phyloP scores from a whole-genome alignment of 2,113 vertebrate species.

The Rhinoderma darwinii region DNA sequence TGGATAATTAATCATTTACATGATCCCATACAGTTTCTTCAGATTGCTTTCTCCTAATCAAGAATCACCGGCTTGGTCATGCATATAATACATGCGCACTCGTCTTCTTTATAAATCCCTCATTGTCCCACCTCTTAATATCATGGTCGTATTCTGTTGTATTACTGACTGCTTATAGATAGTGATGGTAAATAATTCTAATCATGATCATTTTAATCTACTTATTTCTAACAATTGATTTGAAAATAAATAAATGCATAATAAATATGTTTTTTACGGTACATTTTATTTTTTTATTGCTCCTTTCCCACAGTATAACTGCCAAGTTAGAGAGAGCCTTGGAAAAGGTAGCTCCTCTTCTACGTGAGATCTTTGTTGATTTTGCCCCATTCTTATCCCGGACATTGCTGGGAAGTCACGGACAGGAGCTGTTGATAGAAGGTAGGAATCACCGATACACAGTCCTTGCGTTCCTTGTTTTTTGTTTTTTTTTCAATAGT shows the following conservation, averaged over 20 bases:
- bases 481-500: too few relatives aligned
- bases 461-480: not conserved
- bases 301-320: conserved; percentile 82
- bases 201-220: too few relatives aligned
- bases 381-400: conserved; percentile 97
- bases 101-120: not conserved
- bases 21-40: not conserved
- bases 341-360: conserved; percentile 95
- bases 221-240: too few relatives aligned
- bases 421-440: conserved; percentile 98
- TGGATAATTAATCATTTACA: conserved; percentile 42
- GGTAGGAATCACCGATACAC: conserved; percentile 70
- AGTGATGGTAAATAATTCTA: not conserved
- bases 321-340: conserved; percentile 95
- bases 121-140: not conserved
- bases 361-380: conserved; percentile 98
- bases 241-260: too few relatives aligned
- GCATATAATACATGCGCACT: conserved; percentile 14
- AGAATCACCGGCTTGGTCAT: not conserved
- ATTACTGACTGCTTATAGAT: not conserved
- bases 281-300: not conserved
- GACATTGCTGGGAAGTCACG: conserved; percentile 94
- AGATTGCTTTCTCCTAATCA: not conserved
- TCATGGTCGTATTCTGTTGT: not conserved
- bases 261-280: too few relatives aligned